phyloP scores from a whole-genome alignment of 2,113 vertebrate species.

The Ploceus nigricollis region DNA sequence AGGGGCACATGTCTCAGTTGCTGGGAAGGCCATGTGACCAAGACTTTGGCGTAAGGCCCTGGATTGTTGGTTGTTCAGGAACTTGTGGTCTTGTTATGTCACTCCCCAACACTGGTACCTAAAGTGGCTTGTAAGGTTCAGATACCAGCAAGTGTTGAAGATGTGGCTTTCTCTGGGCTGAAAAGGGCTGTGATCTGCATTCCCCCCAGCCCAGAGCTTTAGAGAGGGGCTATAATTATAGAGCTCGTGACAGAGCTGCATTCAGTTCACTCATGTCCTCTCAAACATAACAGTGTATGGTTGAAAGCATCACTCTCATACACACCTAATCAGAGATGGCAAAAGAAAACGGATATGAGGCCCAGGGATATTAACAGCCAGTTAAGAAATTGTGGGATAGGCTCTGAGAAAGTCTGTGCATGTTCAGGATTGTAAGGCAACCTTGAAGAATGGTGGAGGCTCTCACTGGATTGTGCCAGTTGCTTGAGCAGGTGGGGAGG shows the following conservation, averaged over 20 bases:
- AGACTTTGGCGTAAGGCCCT: background rate
- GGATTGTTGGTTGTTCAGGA: background rate
- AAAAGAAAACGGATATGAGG: background rate
- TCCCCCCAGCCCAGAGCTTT: background rate
- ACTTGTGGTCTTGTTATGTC: background rate
- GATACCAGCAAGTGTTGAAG: background rate
- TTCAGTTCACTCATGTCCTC: background rate
- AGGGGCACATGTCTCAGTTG: background rate
- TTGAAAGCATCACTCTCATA: background rate
- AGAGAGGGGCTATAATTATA: accelerated
- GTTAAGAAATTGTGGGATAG: background rate
- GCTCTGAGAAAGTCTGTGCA: background rate
- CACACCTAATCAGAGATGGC: background rate
- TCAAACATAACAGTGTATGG: background rate
- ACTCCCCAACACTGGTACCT: background rate
- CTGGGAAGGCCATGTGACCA: background rate
- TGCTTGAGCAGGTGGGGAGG: background rate
- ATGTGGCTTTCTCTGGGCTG: background rate
- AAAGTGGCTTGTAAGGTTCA: background rate
- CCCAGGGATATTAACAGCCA: background rate
- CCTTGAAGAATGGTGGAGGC: background rate
- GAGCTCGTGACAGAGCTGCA: background rate
- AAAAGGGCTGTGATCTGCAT: background rate
- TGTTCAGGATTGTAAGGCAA: background rate
- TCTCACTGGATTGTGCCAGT: background rate